Percentiles rank a stretch among this genome's conserved stretches.
Conservation (phyloP, 2,797 vertebrate genomes). For the Xenopus petersii region DNA sequence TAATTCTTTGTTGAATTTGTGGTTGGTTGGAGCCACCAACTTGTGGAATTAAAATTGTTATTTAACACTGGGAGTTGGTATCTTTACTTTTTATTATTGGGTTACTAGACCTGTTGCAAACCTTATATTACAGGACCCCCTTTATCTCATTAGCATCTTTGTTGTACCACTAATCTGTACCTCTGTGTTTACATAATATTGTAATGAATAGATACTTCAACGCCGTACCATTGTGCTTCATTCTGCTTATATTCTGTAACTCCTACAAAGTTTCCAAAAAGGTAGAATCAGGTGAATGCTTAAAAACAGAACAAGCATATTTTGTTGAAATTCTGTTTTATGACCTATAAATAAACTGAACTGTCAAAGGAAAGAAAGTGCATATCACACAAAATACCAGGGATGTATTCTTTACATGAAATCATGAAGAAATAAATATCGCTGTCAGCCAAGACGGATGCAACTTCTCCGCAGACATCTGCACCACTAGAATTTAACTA, state of each 20-base stretch:
- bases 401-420: neutral
- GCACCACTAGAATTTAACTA: conserved; percentile 11
- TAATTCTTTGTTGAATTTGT: no score
- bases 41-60: no score
- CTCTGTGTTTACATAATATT: no score
- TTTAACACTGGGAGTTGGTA: no score
- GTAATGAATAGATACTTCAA: no score
- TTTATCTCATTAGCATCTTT: no score
- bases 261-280: neutral
- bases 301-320: neutral
- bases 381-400: no score
- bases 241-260: neutral
- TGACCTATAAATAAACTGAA: conserved; percentile 24
- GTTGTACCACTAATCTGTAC: no score
- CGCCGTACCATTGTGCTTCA: neutral
- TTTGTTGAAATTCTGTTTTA: neutral
- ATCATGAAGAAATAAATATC: conserved; percentile 26
- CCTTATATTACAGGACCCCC: no score
- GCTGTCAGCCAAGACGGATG: conserved; percentile 13
- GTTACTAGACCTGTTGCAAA: no score
- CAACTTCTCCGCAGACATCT: neutral
- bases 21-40: no score
- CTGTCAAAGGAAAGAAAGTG: conserved; percentile 15
- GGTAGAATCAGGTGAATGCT: neutral
- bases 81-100: no score